Conservation (phyloP, 2,113 vertebrate genomes). For the Verasper variegatus region DNA sequence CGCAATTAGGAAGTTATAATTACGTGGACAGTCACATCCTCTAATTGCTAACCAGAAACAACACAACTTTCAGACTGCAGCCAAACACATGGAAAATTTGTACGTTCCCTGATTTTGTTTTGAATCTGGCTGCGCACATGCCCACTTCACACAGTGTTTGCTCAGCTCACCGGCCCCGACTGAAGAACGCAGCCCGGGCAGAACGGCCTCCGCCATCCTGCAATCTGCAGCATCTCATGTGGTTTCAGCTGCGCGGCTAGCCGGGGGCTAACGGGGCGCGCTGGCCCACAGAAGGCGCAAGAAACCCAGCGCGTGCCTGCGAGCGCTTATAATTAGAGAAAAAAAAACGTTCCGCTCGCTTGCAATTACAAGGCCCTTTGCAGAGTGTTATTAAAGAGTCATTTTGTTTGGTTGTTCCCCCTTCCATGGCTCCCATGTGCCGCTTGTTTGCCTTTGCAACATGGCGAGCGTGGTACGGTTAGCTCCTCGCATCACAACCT, state of each 20-base stretch:
- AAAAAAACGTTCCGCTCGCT: conserved; percentile 41
- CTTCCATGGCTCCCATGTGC: conserved; percentile 62
- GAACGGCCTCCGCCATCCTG: conserved; percentile 28
- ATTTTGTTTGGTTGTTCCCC: conserved; percentile 38
- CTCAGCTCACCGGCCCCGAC: conserved; percentile 51
- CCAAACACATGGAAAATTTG: conserved; percentile 55
- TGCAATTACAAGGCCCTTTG: conserved; percentile 55
- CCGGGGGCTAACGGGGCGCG: conserved; percentile 35
- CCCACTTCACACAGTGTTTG: conserved; percentile 65
- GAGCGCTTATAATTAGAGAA: conserved; percentile 62
- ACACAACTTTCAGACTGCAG: conserved; percentile 32
- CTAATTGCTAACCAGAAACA: conserved; percentile 60
- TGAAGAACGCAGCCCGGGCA: conserved; percentile 20
- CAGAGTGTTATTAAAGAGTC: conserved; percentile 69
- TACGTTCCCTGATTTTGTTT: conserved; percentile 67
- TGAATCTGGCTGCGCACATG: conserved; percentile 13
- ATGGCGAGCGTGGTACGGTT: not conserved
- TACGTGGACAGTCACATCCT: conserved; percentile 56
- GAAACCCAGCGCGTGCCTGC: conserved; percentile 25
- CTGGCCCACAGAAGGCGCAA: conserved; percentile 35
- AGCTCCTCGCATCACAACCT: conserved; percentile 8
- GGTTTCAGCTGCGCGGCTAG: conserved; percentile 46
- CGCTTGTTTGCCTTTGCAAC: conserved; percentile 42
- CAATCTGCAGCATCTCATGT: conserved; percentile 58
- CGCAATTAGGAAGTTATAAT: conserved; percentile 69